These are phyloP conservation scores for Volucella bombylans DNA, from an alignment of 2,888 invertebrate genomes.

Conservation along the genomic window DNA sequence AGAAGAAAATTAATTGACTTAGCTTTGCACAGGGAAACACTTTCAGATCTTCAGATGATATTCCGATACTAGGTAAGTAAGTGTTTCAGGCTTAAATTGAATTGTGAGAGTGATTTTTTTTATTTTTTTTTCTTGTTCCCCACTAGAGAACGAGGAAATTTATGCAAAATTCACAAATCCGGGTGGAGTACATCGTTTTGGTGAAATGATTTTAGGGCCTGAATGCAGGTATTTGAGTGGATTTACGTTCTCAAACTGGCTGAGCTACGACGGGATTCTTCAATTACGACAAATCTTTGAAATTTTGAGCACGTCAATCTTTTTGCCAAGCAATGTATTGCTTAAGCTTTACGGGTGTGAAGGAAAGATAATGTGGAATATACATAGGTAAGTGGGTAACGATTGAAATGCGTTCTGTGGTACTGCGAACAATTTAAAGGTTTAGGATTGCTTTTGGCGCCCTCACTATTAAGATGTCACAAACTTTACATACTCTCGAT, in stretches of 20 bases:
- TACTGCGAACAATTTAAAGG: too few relatives aligned
- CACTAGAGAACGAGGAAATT: background rate
- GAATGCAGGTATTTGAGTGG: background rate
- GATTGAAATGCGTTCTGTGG: too few relatives aligned
- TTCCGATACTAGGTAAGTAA: slow-evolving; percentile 28
- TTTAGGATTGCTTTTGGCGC: too few relatives aligned
- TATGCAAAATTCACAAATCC: background rate
- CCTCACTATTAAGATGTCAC: too few relatives aligned
- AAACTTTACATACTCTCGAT: too few relatives aligned
- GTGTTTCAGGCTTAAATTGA: slow-evolving; percentile 38
- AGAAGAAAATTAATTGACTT: slow-evolving; percentile 62
- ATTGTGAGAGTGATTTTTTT: slow-evolving; percentile 23
- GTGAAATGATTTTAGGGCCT: background rate
- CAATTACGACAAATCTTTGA: background rate
- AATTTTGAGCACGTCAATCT: background rate
- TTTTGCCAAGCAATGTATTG: too few relatives aligned
- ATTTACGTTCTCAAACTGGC: background rate
- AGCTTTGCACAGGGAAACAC: slow-evolving; percentile 36
- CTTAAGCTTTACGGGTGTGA: background rate
- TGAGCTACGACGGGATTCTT: background rate
- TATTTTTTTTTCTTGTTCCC: background rate
- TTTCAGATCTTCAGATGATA: slow-evolving; percentile 20
- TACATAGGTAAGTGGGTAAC: background rate
- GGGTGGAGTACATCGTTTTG: background rate
- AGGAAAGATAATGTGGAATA: background rate